Evolutionary conservation across 2,888 invertebrate genomes (phyloP).

Genomic region (Epicampocera succincta): DNA sequence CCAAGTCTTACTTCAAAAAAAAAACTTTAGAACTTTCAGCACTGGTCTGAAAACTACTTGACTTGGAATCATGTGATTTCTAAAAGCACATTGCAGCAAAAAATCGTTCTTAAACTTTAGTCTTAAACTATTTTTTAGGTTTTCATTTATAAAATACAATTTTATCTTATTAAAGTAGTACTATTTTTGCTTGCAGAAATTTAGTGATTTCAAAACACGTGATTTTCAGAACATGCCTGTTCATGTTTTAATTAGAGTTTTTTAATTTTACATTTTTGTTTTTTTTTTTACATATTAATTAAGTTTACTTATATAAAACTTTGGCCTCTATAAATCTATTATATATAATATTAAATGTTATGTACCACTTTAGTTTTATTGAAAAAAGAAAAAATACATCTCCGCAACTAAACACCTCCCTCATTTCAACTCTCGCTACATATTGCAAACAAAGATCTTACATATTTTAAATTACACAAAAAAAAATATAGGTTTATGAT

Average conservation of each 20-base stretch:
- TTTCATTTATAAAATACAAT: too few relatives aligned
- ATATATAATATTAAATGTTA: not conserved
- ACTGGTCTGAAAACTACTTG: too few relatives aligned
- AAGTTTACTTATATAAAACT: not conserved
- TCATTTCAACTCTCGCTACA: slow-evolving; percentile 33
- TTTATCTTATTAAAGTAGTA: too few relatives aligned
- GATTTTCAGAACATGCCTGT: too few relatives aligned
- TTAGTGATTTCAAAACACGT: too few relatives aligned
- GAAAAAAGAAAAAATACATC: not conserved
- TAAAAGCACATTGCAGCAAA: too few relatives aligned
- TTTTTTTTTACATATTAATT: slow-evolving; percentile 2
- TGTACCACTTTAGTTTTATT: too few relatives aligned
- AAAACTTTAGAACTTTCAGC: slow-evolving; percentile 25
- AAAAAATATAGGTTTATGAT: not conserved
- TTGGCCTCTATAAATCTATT: slow-evolving; percentile 21
- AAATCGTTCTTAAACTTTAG: too few relatives aligned
- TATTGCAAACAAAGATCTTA: slow-evolving; percentile 34
- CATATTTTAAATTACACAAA: slow-evolving; percentile 50
- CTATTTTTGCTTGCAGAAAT: too few relatives aligned
- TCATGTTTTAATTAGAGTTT: slow-evolving; percentile 11
- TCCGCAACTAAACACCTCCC: slow-evolving; percentile 9
- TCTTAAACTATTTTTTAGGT: too few relatives aligned
- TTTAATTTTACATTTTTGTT: slow-evolving; percentile 4
- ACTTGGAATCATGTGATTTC: too few relatives aligned
- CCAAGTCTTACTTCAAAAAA: slow-evolving; percentile 34